phyloP scores from a whole-genome alignment of 1,140 invertebrate genomes.

The Pseudachorutes palmiensis region DNA sequence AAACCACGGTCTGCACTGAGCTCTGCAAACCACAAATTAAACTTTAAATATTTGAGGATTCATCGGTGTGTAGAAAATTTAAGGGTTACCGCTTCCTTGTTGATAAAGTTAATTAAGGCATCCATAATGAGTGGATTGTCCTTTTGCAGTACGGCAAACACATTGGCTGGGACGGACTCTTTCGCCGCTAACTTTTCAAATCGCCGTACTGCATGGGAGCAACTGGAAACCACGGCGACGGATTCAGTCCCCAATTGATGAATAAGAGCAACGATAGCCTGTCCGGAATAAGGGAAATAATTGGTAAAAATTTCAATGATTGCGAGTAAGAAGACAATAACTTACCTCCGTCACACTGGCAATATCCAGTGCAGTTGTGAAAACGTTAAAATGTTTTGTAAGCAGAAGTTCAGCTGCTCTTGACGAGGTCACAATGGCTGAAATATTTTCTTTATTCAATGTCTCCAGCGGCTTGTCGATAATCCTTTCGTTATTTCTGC shows the following conservation, averaged over 20 bases:
- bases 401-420: conserved; percentile 34
- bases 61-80: background rate
- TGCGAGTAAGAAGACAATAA: conserved; percentile 29
- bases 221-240: conserved; percentile 36
- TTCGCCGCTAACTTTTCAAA: conserved; percentile 30
- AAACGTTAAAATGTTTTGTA: conserved; percentile 36
- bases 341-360: conserved; percentile 38
- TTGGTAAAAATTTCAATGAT: background rate
- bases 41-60: background rate
- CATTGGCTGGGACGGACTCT: conserved; percentile 29
- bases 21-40: conserved; percentile 19
- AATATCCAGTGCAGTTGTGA: conserved; percentile 39
- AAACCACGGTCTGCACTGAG: conserved; percentile 28
- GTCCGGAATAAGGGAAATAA: conserved; percentile 10
- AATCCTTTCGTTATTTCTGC: conserved; percentile 35
- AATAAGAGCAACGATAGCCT: conserved; percentile 35
- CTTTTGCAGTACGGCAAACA: conserved; percentile 30
- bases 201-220: conserved; percentile 33
- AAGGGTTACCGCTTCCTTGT: conserved; percentile 33
- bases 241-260: conserved; percentile 30
- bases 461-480: conserved; percentile 36
- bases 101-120: conserved; percentile 30
- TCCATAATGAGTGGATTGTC: conserved; percentile 31
- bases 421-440: conserved; percentile 35
- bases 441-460: conserved; percentile 35